phyloP scores from a whole-genome alignment of 1,140 invertebrate species.

The Orius laevigatus region DNA sequence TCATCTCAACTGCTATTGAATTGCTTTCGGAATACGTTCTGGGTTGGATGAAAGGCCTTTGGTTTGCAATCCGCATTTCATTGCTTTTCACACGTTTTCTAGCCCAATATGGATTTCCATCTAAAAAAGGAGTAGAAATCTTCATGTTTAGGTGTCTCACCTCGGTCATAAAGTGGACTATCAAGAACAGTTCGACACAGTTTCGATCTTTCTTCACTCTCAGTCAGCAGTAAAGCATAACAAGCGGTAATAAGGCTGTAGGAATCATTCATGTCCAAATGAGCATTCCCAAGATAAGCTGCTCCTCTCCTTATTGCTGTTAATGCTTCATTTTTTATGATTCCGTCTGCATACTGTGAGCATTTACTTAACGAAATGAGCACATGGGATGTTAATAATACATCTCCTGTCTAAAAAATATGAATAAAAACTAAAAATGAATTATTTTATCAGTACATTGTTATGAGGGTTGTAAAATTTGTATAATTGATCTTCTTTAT shows the following conservation, averaged over 20 bases:
- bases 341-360: conserved; percentile 14
- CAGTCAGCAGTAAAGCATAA: conserved; percentile 31
- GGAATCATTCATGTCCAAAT: conserved; percentile 27
- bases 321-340: conserved; percentile 5
- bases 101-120: conserved; percentile 34
- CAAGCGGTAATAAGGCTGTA: conserved; percentile 34
- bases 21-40: conserved; percentile 28
- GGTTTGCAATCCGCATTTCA: conserved; percentile 30
- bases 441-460: neutral
- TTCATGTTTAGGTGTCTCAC: neutral
- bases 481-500: conserved; percentile 1
- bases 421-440: neutral
- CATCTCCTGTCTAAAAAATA: conserved; percentile 13
- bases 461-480: neutral
- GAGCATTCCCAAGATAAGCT: conserved; percentile 19
- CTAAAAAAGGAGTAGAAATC: conserved; percentile 22
- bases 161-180: neutral
- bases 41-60: conserved; percentile 32
- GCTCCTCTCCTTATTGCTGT: neutral
- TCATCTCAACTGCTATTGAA: conserved; percentile 35
- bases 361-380: conserved; percentile 29
- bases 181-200: too few species aligned
- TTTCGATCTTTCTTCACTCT: conserved; percentile 24
- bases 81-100: conserved; percentile 15
- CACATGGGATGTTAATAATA: conserved; percentile 34